A percentile compares a stretch with the other conserved stretches of the same genome.
These are phyloP conservation scores for Drosophila phalerata DNA, from an alignment of 2,888 invertebrate species.

Conservation along the genomic window DNA sequence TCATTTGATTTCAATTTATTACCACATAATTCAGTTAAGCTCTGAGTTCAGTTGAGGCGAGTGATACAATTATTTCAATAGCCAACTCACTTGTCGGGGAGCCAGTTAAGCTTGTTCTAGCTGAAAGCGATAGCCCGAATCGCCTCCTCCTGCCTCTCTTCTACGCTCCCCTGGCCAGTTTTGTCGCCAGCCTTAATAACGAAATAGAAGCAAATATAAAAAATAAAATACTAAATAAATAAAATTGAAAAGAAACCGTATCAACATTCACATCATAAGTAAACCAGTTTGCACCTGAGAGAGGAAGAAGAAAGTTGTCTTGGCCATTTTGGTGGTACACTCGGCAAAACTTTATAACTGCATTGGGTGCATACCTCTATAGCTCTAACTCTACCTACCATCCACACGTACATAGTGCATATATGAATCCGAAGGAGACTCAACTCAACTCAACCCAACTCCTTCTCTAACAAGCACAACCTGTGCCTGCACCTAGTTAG, in stretches of 20 bases:
- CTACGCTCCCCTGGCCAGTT: conserved; percentile 37
- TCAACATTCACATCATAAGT: conserved; percentile 81
- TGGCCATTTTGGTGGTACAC: conserved; percentile 73
- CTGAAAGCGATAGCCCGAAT: conserved; percentile 74
- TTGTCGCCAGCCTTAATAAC: conserved; percentile 64
- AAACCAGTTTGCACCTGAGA: conserved; percentile 81
- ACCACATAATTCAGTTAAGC: conserved; percentile 69
- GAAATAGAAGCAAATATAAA: conserved; percentile 67
- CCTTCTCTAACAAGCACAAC: conserved; percentile 5
- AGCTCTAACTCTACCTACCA: conserved; percentile 29
- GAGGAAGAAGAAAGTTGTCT: conserved; percentile 81
- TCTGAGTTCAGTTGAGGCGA: conserved; percentile 37
- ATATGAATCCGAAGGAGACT: conserved; percentile 63
- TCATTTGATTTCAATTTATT: conserved; percentile 78
- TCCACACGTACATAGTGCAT: conserved; percentile 8
- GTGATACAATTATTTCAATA: conserved; percentile 77
- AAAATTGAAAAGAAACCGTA: conserved; percentile 77
- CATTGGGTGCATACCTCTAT: conserved; percentile 50
- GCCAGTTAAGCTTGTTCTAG: conserved; percentile 79
- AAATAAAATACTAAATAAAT: conserved; percentile 43
- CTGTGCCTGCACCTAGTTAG: conserved; percentile 48
- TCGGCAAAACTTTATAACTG: conserved; percentile 66
- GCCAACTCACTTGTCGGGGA: conserved; percentile 40
- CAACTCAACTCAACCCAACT: too few relatives aligned
- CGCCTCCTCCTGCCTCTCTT: neutral